A percentile compares a stretch with the other conserved stretches of the same genome.
phyloP scores from a whole-genome alignment of 2,113 vertebrate species.

The Puffinus mauretanicus region DNA sequence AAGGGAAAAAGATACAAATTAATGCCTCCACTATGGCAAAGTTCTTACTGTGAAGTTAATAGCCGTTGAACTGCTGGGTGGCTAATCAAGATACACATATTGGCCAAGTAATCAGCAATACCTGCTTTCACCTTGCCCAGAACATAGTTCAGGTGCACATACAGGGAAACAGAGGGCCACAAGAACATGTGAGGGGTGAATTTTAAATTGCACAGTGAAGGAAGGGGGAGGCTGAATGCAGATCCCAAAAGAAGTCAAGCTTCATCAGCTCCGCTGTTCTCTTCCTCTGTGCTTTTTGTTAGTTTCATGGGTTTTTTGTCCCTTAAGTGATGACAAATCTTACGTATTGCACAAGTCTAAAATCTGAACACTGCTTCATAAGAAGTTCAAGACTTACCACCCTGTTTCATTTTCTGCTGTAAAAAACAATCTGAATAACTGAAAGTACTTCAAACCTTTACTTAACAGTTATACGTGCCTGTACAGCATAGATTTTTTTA shows the following conservation, averaged over 20 bases:
- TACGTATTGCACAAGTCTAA: not conserved
- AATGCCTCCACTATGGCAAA: not conserved
- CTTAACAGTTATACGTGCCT: not conserved
- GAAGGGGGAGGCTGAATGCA: not conserved
- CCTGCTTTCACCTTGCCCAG: not conserved
- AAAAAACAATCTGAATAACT: not conserved
- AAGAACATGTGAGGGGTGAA: not conserved
- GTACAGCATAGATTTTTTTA: not conserved
- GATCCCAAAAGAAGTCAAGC: not conserved
- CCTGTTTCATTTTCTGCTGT: not conserved
- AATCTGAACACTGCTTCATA: not conserved
- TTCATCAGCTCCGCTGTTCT: not conserved
- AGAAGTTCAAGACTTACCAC: not conserved
- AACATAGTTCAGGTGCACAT: not conserved
- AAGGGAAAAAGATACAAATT: not conserved
- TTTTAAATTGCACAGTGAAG: not conserved
- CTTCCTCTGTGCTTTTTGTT: not conserved
- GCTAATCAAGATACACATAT: fast-evolving
- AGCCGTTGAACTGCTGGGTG: not conserved
- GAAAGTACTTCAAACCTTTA: not conserved
- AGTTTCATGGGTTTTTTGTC: not conserved
- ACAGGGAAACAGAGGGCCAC: not conserved
- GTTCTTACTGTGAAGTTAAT: not conserved
- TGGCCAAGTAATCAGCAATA: not conserved
- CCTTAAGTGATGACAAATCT: not conserved